Percentiles rank a stretch among this genome's conserved stretches.
These are phyloP conservation scores for Heliconius aoede DNA, from an alignment of 2,888 invertebrate genomes.

Conservation along the genomic window DNA sequence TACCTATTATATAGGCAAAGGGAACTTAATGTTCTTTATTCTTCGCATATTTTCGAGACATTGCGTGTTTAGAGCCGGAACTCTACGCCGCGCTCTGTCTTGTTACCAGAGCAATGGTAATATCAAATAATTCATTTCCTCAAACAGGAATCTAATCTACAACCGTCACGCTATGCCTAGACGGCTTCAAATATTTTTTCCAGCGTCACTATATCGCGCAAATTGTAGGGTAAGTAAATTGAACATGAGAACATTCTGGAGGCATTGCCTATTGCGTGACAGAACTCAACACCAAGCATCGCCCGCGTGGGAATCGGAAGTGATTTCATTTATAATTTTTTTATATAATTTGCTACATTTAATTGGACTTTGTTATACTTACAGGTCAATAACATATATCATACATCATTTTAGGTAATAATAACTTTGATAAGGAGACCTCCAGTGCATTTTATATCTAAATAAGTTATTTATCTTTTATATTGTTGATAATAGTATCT, in stretches of 20 bases:
- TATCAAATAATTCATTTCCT: neutral
- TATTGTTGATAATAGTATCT: neutral
- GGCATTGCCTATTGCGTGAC: no score
- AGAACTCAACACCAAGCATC: no score
- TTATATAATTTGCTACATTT: neutral
- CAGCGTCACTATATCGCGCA: no score
- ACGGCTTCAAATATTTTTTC: no score
- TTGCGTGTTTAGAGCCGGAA: neutral
- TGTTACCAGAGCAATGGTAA: neutral
- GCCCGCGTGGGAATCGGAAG: no score
- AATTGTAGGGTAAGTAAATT: no score
- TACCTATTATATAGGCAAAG: neutral
- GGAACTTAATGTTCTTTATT: neutral
- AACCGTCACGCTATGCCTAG: neutral
- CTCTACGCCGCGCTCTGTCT: neutral
- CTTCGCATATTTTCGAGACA: neutral
- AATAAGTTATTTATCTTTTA: constrained; percentile 4
- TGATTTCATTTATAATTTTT: no score
- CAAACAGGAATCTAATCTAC: neutral
- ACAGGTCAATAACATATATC: constrained; percentile 14
- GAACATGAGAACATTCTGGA: no score
- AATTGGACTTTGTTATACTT: neutral
- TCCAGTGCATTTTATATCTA: neutral
- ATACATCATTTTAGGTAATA: constrained; percentile 4
- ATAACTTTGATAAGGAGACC: neutral